phyloP scores from a whole-genome alignment of 2,113 vertebrate genomes.

The Tiliqua scincoides region DNA sequence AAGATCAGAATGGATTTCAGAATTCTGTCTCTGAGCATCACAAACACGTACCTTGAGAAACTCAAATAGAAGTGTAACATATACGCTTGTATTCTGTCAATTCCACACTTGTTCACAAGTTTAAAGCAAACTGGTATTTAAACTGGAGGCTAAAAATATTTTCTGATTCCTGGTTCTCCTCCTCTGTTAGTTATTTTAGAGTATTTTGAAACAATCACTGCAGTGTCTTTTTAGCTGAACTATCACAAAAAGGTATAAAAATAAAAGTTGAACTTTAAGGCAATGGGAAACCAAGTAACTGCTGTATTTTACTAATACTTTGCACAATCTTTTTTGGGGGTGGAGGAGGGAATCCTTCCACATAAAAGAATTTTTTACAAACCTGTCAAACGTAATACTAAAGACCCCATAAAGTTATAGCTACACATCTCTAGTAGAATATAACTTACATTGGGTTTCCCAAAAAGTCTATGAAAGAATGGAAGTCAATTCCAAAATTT shows the following conservation, averaged over 20 bases:
- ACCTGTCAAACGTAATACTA: neutral
- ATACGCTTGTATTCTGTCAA: slow-evolving; percentile 6
- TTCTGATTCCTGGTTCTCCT: neutral
- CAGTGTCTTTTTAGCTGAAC: neutral
- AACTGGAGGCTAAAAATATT: neutral
- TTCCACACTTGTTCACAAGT: neutral
- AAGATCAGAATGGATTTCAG: slow-evolving; percentile 24
- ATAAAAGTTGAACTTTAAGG: slow-evolving; percentile 7
- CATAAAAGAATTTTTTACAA: neutral
- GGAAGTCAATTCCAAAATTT: neutral
- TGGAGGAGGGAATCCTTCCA: neutral
- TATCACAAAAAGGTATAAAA: neutral
- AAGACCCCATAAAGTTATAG: neutral
- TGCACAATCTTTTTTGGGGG: slow-evolving; percentile 12
- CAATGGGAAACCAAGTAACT: neutral
- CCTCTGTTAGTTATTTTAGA: neutral
- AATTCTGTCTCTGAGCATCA: slow-evolving; percentile 16
- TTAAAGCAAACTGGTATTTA: neutral
- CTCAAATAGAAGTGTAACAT: slow-evolving; percentile 8
- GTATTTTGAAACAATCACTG: slow-evolving; percentile 7
- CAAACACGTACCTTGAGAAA: neutral
- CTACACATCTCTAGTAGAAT: neutral
- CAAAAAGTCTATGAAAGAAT: neutral
- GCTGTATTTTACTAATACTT: slow-evolving; percentile 1
- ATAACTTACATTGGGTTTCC: neutral